Evolutionary conservation across 2,113 vertebrate genomes (phyloP), one percentile per base, ranked within the genome.

Genomic region (Lonchura striata): DNA sequence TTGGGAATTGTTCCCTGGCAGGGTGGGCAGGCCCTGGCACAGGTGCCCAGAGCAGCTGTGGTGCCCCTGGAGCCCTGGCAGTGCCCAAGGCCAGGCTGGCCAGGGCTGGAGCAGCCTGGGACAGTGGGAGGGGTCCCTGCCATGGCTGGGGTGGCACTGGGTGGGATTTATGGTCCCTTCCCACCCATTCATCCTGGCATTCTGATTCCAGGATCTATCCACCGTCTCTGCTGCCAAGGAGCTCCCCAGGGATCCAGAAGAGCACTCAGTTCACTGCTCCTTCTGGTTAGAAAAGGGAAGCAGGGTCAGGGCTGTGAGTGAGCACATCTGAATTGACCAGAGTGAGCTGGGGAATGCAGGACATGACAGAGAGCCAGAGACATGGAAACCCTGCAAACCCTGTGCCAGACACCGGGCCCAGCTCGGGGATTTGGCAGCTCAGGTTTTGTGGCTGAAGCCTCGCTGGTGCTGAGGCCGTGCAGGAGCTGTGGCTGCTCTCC

Each of bases 121-220:
- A 13, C 2, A 31, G n/a, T 64, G 85, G 42, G 0, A 88, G 59
- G 17, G 19, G 42, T 42, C 41, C 42, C 66, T 80, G 42, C 35
- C 42, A 27, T 7, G 49, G 30, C 49, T 25, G 49, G 41, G 56
- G 10, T 10, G 72, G 12, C 3, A 16, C 22, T 78, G 63, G 33
- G 0, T 3, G 54, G 11, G 3, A 2, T 52, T 46, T 46, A 0
- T 15, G 17, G 25, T 37, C 42, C 20, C 18, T 50, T 33, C 68
- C 50, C 4, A 31, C 16, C 25, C 21, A 33, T 2, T 42, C 66
- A 13, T 57, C 14, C 44, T 27, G 10, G 10, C 22, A 50, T 65
- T 50, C 68, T 37, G 27, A 33, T 81, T 65, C 33, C 44, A 52
- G 37, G 44, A 23, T 16, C 59, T 80, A 35, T 54, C 15, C 31